phyloP scores from a whole-genome alignment of 2,113 vertebrate species.

The Brachyhypopomus gauderio region DNA sequence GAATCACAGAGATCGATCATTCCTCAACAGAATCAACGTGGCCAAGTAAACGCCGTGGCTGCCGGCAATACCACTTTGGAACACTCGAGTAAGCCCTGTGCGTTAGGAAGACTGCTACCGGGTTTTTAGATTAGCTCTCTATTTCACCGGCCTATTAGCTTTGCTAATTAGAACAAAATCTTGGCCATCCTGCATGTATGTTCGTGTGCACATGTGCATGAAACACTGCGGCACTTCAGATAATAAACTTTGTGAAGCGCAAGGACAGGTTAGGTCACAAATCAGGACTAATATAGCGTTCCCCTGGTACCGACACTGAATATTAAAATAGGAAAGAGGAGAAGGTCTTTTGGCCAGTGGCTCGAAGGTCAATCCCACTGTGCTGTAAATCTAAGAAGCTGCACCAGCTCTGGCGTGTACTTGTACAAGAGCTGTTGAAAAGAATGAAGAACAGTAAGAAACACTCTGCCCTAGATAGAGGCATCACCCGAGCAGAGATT shows the following conservation, averaged over 20 bases:
- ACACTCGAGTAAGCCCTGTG: background rate
- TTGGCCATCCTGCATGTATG: background rate
- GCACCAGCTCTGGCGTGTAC: constrained; percentile 32
- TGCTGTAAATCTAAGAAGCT: constrained; percentile 34
- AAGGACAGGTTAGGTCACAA: constrained; percentile 41
- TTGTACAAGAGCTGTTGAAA: background rate
- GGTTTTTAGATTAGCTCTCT: background rate
- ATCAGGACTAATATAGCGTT: constrained; percentile 15
- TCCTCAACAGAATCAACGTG: background rate
- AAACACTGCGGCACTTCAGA: background rate
- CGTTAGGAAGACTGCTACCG: no score
- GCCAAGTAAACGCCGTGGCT: background rate
- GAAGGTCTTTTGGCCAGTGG: constrained; percentile 17
- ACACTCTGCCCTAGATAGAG: constrained; percentile 31
- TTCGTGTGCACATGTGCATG: constrained; percentile 4
- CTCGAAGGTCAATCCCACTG: constrained; percentile 43
- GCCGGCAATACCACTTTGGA: background rate
- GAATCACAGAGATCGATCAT: background rate
- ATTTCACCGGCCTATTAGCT: background rate
- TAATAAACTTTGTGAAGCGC: constrained; percentile 33
- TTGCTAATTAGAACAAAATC: constrained; percentile 8
- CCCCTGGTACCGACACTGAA: constrained; percentile 18
- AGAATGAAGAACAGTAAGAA: background rate
- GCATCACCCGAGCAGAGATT: constrained; percentile 16
- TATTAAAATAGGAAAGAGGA: constrained; percentile 36